Base-by-base conservation (phyloP, 1,140 invertebrate genomes). In the Sarcophaga peregrina region DNA sequence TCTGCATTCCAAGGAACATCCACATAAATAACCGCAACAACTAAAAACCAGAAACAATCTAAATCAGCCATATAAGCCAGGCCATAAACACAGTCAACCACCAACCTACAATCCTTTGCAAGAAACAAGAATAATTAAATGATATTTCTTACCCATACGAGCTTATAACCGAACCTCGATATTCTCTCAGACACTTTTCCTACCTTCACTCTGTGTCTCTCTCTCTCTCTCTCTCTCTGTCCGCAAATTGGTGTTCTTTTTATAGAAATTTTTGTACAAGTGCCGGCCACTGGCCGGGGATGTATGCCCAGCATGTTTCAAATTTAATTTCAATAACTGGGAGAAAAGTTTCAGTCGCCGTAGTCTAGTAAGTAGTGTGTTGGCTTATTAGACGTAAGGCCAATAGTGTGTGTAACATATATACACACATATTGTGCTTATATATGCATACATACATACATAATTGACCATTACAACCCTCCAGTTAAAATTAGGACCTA, bases 1-100 rank as follows among this genome's bases (percentile, higher is more conserved):
- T 50, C 75, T 78, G 75, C 75, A 78, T 78, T 78, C 75, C 75
- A 78, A 78, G 75, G n/a, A 47, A 48, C 45, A 76, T 48, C 45
- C 17, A 78, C 75, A 78, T 48, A 50, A 52, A 78, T 50, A 78
- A 75, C 17, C 7, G 75, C 48, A 50, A 25, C 45, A 78, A 37
- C 62, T 20, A 68, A 68, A 58, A 58, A 4, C 62, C 62, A 68
- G 20, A 58, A 58, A 4, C 62, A 68, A 68, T 20, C 62, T 68
- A 68, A 68, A 58, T 58, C 54, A 58, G 20, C 62, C 62, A n/a
- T 68, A n/a, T 20, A 37, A 68, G 62, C 62, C 17, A 68, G 17
- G n/a, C 62, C n/a, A 25, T 68, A 20, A 68, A 68, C 62, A 20
- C 62, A 20, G 17, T 9, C 62, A 10, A n/a, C 54, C 52, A n/a